These are phyloP conservation scores for Conchocele bisecta DNA, from an alignment of 2,888 invertebrate genomes.

Conservation along the genomic window DNA sequence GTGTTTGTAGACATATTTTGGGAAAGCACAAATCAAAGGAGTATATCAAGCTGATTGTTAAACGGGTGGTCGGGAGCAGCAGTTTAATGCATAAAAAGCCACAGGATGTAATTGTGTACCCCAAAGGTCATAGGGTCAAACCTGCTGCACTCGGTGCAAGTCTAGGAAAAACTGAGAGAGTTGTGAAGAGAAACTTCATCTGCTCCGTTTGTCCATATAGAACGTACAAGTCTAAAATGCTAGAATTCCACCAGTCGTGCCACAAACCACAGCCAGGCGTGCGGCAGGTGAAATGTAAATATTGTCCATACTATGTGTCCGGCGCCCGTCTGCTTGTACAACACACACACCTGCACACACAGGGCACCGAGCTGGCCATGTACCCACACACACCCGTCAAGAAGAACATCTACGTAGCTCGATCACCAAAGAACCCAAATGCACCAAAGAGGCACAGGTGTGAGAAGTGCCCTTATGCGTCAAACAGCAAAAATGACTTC, in stretches of 20 bases:
- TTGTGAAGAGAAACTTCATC: conserved; percentile 69
- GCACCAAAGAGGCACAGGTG: conserved; percentile 88
- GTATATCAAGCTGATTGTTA: conserved; percentile 44
- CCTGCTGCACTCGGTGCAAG: not conserved
- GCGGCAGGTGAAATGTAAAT: conserved; percentile 90
- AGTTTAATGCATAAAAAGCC: not conserved
- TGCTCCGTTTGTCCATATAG: conserved; percentile 90
- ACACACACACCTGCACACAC: conserved; percentile 86
- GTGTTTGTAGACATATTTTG: conserved; percentile 70
- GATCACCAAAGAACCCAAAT: conserved; percentile 29
- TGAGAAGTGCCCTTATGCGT: conserved; percentile 91
- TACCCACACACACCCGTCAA: conserved; percentile 10
- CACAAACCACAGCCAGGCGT: conserved; percentile 88
- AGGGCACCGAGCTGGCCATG: conserved; percentile 35
- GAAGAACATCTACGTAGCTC: conserved; percentile 24
- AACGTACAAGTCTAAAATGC: conserved; percentile 74
- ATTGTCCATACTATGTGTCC: conserved; percentile 90
- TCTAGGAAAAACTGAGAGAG: no score
- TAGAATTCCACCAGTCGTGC: conserved; percentile 86
- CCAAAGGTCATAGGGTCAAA: not conserved
- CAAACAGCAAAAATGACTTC: conserved; percentile 93
- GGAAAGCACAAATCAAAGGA: conserved; percentile 71
- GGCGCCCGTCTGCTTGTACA: conserved; percentile 85
- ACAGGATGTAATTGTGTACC: not conserved
- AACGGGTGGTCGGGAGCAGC: conserved; percentile 12